A percentile compares a stretch with the other conserved stretches of the same genome.
Conservation (phyloP, 2,113 vertebrate species). For the Perca schrenkii region DNA sequence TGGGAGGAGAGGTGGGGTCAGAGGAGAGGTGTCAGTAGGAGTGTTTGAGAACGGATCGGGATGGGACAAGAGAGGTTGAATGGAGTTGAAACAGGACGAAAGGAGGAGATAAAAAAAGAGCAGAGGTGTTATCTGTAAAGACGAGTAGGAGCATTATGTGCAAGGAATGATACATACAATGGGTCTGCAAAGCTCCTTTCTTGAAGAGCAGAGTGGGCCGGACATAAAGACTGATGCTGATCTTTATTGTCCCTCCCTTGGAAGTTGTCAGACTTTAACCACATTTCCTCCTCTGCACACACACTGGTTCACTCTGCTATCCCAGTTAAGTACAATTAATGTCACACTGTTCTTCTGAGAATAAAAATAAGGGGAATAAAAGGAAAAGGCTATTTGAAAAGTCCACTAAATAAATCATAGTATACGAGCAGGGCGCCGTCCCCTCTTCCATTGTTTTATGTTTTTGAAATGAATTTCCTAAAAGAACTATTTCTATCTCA, state of each 20-base stretch:
- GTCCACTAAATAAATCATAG: slow-evolving; percentile 67
- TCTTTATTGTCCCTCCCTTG: slow-evolving; percentile 40
- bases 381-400: slow-evolving; percentile 29
- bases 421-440: neutral
- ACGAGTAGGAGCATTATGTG: slow-evolving; percentile 51
- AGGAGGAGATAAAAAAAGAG: slow-evolving; percentile 44
- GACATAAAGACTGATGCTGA: slow-evolving; percentile 20
- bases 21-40: slow-evolving; percentile 34
- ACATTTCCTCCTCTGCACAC: slow-evolving; percentile 9
- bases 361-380: slow-evolving; percentile 15
- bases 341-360: slow-evolving; percentile 39
- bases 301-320: neutral
- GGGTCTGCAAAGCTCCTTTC: slow-evolving; percentile 24
- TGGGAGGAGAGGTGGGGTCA: slow-evolving; percentile 43
- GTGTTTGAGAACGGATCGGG: slow-evolving; percentile 14
- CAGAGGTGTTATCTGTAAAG: slow-evolving; percentile 52
- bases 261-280: slow-evolving; percentile 26
- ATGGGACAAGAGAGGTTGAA: slow-evolving; percentile 19
- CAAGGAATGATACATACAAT: slow-evolving; percentile 37
- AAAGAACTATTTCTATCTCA: slow-evolving; percentile 34
- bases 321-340: slow-evolving; percentile 69
- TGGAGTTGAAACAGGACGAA: slow-evolving; percentile 26
- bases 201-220: slow-evolving; percentile 30
- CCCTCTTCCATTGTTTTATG: neutral
- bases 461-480: slow-evolving; percentile 14